Evolutionary conservation across 2,888 invertebrate species (phyloP).

Genomic region (Drosophila ezoana): DNA sequence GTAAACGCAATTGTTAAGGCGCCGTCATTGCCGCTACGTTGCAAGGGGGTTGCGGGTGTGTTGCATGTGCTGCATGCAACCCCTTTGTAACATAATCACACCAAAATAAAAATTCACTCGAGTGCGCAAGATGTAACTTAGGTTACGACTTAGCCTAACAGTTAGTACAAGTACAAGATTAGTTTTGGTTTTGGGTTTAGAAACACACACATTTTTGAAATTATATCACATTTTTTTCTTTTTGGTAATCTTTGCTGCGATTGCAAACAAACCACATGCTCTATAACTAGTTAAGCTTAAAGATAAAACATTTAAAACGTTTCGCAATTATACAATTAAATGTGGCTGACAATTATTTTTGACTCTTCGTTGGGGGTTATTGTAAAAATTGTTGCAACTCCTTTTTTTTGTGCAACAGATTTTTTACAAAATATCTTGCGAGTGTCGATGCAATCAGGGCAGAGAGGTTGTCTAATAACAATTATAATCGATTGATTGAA

Average conservation of each 20-base stretch:
- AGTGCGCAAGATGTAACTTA: conserved; percentile 23
- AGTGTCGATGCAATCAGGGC: background rate
- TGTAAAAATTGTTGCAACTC: conserved; percentile 19
- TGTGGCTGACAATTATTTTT: conserved; percentile 44
- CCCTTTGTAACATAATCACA: conserved; percentile 73
- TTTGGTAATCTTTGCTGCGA: conserved; percentile 38
- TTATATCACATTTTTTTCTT: conserved; percentile 71
- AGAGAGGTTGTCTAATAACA: background rate
- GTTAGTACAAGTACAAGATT: conserved; percentile 32
- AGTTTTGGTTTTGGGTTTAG: conserved; percentile 47
- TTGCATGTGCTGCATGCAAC: conserved; percentile 36
- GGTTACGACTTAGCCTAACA: conserved; percentile 40
- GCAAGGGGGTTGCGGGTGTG: conserved; percentile 43
- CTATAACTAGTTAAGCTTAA: conserved; percentile 64
- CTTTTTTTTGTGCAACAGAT: background rate
- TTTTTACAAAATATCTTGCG: conserved; percentile 21
- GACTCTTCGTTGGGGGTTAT: conserved; percentile 59
- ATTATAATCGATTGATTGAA: background rate
- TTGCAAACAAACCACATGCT: conserved; percentile 43
- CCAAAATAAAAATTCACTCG: conserved; percentile 15
- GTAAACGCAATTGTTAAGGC: conserved; percentile 67
- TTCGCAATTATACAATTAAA: conserved; percentile 28
- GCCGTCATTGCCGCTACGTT: conserved; percentile 26
- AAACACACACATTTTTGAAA: conserved; percentile 78
- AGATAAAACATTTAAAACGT: conserved; percentile 62